Evolutionary conservation across 2,797 vertebrate genomes (phyloP), one percentile per base, ranked within the genome.

Genomic region (Acrossocheilus fasciatus): DNA sequence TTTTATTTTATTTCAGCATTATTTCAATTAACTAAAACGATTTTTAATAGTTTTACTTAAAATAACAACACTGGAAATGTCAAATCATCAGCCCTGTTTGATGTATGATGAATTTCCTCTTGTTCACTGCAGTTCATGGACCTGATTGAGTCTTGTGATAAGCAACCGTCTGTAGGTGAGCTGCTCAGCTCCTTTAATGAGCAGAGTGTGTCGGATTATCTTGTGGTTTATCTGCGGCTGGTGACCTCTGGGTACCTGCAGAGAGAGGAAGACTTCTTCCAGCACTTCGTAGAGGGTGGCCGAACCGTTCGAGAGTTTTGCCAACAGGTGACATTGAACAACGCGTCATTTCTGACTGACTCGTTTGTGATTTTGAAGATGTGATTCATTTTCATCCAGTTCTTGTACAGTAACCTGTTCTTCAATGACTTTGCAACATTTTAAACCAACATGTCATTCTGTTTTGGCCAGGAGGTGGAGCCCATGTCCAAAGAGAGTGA

Each of bases 401-500:
- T 17, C 8, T 70, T 11, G 4, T 41, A 72, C 1, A 64, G 36
- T 43, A 34, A 75, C 11, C 30, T 39, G 36, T 50, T 68, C 41
- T 81, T 75, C n/a, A 68, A 82, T 76, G 72, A 86, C 80, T 68
- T 68, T 66, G 69, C 43, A 85, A 43, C 69, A 86, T 57, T 86
- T 68, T 57, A 72, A 73, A 36, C 50, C 69, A 70, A 12, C 14
- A 5, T 81, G 82, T 83, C 79, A 20, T 85, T 85, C 18, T 88
- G 17, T 89, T 81, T 78, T 82, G 70, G 41, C 88, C 92, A 99
- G 98, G 97, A 98, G 91, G 98, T 98, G 76, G 98, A 98, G 89
- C 98, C 98, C 75, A 98, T 98, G 98, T 97, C 97, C 90, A 98
- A 98, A 95, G 98, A 98, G 93, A 98, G 98, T 17, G 97, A 98